These are phyloP conservation scores for Pelmatolapia mariae DNA, from an alignment of 2,113 vertebrate species.

Conservation along the genomic window DNA sequence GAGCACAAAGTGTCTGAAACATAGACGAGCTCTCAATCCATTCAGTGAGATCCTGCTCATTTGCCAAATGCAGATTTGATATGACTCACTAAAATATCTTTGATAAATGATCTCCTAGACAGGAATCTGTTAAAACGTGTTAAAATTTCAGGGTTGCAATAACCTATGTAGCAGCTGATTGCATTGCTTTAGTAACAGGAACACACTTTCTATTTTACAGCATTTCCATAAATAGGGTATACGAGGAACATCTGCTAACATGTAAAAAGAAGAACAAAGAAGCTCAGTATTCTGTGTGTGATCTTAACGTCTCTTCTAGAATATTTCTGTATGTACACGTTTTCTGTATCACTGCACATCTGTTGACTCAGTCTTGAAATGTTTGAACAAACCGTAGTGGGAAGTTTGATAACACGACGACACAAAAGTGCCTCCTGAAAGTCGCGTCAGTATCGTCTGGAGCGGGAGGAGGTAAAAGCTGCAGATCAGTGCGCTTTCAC, in stretches of 20 bases:
- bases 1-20: not conserved
- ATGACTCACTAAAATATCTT: not conserved
- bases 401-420: not conserved
- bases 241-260: not conserved
- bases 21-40: not conserved
- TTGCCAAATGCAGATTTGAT: not conserved
- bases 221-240: not conserved
- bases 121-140: not conserved
- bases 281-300: not conserved
- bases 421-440: not conserved
- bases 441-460: not conserved
- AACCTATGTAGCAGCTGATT: not conserved
- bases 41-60: not conserved
- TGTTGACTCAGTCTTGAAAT: conserved; percentile 34
- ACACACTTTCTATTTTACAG: not conserved
- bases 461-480: not conserved
- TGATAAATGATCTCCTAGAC: not conserved
- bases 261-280: not conserved
- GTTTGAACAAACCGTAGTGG: conserved; percentile 22
- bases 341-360: conserved; percentile 7
- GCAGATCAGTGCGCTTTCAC: not conserved
- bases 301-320: not conserved
- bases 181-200: not conserved
- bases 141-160: not conserved
- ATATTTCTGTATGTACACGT: not conserved